Evolutionary conservation across 2,113 vertebrate genomes (phyloP).

Genomic region (Turnix velox): DNA sequence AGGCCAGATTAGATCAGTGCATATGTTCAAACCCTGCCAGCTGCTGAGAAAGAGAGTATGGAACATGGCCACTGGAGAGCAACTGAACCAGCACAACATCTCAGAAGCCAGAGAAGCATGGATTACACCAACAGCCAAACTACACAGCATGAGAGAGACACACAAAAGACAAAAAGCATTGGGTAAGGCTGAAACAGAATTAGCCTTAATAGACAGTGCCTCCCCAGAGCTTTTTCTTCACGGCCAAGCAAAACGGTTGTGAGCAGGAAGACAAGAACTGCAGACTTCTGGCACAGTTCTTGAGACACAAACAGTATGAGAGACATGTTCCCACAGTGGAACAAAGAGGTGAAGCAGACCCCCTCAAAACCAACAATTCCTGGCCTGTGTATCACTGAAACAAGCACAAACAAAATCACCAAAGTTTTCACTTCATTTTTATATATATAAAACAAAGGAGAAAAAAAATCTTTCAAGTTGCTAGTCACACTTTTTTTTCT

Average conservation of each 20-base stretch:
- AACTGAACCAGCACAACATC: not conserved
- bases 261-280: conserved; percentile 45
- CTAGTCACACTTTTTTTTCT: not conserved
- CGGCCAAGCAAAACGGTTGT: conserved; percentile 49
- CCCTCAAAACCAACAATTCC: conserved; percentile 11
- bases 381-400: not conserved
- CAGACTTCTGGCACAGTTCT: conserved; percentile 51
- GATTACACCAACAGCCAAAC: conserved; percentile 21
- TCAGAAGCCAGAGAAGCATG: not conserved
- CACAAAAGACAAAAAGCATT: conserved; percentile 32
- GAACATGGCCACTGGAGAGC: not conserved
- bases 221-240: conserved; percentile 46
- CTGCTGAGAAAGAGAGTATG: not conserved
- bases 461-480: not conserved
- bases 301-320: conserved; percentile 44
- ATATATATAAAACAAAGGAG: not conserved
- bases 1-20: not conserved
- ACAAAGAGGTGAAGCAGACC: conserved; percentile 15
- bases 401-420: not conserved
- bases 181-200: conserved; percentile 45
- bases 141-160: conserved; percentile 32
- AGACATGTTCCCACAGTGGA: conserved; percentile 19
- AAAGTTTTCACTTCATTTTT: not conserved
- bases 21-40: not conserved
- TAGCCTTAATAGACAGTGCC: conserved; percentile 35